These are phyloP conservation scores for Neosilurus mollespiculum DNA, from an alignment of 2,797 vertebrate genomes.

Conservation along the genomic window DNA sequence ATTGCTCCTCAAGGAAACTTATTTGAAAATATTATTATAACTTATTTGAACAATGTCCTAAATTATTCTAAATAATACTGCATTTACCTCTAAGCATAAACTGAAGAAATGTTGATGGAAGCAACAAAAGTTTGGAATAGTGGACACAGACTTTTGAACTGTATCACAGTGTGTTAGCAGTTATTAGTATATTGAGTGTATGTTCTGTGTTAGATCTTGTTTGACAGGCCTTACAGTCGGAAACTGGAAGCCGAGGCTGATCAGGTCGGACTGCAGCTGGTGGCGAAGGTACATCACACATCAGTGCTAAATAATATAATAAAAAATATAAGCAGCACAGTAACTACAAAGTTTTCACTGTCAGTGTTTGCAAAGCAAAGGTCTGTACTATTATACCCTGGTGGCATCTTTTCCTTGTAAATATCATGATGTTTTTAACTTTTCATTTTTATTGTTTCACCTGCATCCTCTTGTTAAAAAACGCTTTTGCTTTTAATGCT, in stretches of 20 bases:
- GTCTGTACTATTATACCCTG: too few species aligned
- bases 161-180: neutral
- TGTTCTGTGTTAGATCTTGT: conserved; percentile 76
- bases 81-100: neutral
- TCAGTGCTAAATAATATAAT: neutral
- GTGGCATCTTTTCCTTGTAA: too few species aligned
- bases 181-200: neutral
- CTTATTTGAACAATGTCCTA: too few species aligned
- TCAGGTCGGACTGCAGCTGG: conserved; percentile 85
- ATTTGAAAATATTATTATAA: too few species aligned
- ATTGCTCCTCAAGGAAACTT: too few species aligned
- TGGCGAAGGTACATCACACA: conserved; percentile 85
- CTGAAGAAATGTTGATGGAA: neutral
- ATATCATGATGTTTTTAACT: too few species aligned
- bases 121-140: neutral
- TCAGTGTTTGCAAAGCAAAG: too few species aligned
- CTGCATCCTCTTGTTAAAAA: too few species aligned
- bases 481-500: too few species aligned
- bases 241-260: conserved; percentile 92
- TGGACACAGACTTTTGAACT: neutral
- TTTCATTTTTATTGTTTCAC: too few species aligned
- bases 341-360: too few species aligned
- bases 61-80: neutral
- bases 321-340: too few species aligned
- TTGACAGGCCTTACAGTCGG: conserved; percentile 86